These are phyloP conservation scores for Mastomys coucha DNA, from an alignment of 2,113 vertebrate genomes.

Conservation along the genomic window DNA sequence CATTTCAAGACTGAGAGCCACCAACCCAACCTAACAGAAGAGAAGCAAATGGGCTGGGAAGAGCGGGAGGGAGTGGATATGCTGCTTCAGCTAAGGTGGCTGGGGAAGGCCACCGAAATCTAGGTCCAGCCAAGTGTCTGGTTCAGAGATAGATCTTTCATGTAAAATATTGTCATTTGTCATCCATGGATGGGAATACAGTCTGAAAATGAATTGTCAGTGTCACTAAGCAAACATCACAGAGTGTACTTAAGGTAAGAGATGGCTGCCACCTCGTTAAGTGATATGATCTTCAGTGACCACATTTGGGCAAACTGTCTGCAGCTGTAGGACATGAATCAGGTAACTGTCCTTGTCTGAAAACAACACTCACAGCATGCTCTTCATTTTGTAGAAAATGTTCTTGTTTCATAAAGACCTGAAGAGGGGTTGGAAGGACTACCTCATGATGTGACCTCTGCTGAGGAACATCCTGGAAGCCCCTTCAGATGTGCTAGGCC, in stretches of 20 bases:
- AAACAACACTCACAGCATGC: background rate
- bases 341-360: background rate
- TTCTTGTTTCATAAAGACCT: background rate
- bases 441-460: background rate
- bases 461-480: background rate
- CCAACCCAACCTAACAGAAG: background rate
- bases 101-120: background rate
- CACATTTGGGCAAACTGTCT: background rate
- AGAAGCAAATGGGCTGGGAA: background rate
- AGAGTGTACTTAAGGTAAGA: background rate
- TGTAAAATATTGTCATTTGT: background rate
- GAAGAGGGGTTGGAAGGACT: background rate
- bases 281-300: background rate
- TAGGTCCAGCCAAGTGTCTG: background rate
- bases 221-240: background rate
- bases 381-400: background rate
- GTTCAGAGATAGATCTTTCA: background rate
- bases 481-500: background rate
- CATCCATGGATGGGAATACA: background rate
- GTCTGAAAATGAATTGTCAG: background rate
- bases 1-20: constrained; percentile 30
- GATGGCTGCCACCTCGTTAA: background rate
- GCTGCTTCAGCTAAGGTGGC: background rate
- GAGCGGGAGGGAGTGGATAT: too few relatives aligned
- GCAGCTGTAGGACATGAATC: background rate